Base-by-base conservation (phyloP, 2,113 vertebrate genomes). In the Sphaerodactylus townsendi region DNA sequence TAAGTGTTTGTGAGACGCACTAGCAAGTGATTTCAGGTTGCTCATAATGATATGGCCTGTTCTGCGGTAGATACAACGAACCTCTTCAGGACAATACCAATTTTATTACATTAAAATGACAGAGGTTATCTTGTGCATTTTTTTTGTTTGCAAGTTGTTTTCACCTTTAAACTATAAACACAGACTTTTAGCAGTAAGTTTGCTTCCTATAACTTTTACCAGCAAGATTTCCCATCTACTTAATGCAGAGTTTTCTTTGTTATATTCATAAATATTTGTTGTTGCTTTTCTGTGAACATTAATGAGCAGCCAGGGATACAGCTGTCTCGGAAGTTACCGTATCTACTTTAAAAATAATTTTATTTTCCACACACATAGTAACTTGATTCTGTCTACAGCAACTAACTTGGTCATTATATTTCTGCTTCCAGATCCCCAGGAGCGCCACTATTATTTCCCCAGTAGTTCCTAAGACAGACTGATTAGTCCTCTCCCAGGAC, bases 21-120 rank as follows among this genome's bases (percentile, higher is more conserved):
- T 30, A 44, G 70, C 30, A 81, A 77, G 8, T 48, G 23, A 62
- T 21, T 73, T 44, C 69, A 70, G 76, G 30, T 28, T 50, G 30
- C 50, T 64, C 6, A 19, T 50, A 39, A 81, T 37, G 25, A 74
- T 35, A 62, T 39, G 41, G 30, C 25, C 33, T 21, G 17, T 64
- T 37, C 33, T 33, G 28, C 19, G 33, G 13, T 81, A 41, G 78
- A 68, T 78, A 48, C 3, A 80, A 79, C 44, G 79, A 41, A 39
- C 0, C n/a, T 5, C 56, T 90, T 41, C 46, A 66, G 2, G 2
- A 68, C 76, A 82, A 69, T 1, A 4, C 33, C 0, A 17, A 25
- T 48, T 21, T 86, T 74, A 30, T 69, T 56, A 62, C 1, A 87
- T 19, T 50, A 79, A 68, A 19, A 13, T 84, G 89, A 75, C 48